Conservation (phyloP, 2,888 invertebrate genomes). For the Lepeophtheirus nordmannii region DNA sequence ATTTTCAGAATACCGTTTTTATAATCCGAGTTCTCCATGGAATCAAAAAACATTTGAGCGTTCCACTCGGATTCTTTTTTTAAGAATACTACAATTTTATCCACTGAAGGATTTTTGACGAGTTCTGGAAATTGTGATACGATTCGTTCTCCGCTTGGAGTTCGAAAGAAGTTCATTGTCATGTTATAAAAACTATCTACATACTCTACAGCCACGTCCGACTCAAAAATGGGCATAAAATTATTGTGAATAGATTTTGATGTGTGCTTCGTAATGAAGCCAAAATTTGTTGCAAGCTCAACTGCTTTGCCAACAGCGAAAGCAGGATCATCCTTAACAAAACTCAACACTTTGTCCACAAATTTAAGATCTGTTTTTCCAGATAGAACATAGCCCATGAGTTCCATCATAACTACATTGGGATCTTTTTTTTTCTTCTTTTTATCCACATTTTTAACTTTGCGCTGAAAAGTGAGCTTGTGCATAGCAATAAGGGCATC, state of each 20-base stretch:
- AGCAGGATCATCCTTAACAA: neutral
- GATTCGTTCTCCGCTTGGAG: slow-evolving; percentile 3
- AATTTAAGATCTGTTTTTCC: neutral
- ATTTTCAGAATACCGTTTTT: neutral
- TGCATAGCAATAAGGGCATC: neutral
- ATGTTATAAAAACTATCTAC: neutral
- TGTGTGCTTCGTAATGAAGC: neutral
- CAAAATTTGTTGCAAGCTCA: neutral
- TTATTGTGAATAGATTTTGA: neutral
- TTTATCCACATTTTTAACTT: neutral
- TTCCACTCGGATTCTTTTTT: neutral
- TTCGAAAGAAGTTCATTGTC: neutral
- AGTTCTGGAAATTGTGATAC: neutral
- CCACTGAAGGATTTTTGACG: neutral
- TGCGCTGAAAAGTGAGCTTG: neutral
- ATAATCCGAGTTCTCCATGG: slow-evolving; percentile 3
- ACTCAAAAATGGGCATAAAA: neutral
- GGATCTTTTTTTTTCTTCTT: neutral
- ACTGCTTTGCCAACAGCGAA: neutral
- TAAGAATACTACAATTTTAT: neutral
- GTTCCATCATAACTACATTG: slow-evolving; percentile 1
- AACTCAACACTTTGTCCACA: neutral
- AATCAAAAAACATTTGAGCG: neutral
- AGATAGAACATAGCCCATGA: slow-evolving; percentile 2
- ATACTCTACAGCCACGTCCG: neutral